Evolutionary conservation across 37 sponge, comb jelly and placozoan species (phyloP).

Genomic region (Beroe forskalii): DNA sequence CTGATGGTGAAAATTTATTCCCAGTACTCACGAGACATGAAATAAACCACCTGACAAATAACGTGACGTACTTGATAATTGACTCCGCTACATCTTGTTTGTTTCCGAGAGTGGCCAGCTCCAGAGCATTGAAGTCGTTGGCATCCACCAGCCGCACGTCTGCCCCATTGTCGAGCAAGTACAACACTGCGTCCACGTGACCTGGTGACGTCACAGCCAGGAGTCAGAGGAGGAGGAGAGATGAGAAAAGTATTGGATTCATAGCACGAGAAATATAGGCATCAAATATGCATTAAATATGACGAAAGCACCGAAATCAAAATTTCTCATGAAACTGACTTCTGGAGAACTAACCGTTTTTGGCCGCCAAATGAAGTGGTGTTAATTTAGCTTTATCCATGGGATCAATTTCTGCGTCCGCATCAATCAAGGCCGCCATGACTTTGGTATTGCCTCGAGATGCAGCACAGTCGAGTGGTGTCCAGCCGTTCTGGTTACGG

Average conservation of each 20-base stretch:
- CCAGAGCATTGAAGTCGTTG: slow-evolving; percentile 65
- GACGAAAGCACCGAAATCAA: too few species aligned
- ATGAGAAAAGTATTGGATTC: too few species aligned
- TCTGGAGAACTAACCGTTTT: slow-evolving; percentile 73
- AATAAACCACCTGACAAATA: too few species aligned
- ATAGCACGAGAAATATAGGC: too few species aligned
- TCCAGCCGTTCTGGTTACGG: slow-evolving; percentile 44
- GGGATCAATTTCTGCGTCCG: slow-evolving; percentile 54
- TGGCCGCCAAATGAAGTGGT: slow-evolving; percentile 88
- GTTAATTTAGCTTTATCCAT: slow-evolving; percentile 66
- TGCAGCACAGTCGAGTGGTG: slow-evolving; percentile 65
- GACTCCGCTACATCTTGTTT: slow-evolving; percentile 36
- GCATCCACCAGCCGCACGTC: slow-evolving; percentile 19
- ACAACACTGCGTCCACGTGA: slow-evolving; percentile 67
- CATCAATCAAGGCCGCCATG: slow-evolving; percentile 33
- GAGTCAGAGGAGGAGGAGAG: too few species aligned
- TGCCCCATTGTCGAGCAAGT: slow-evolving; percentile 73
- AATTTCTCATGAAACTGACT: too few species aligned
- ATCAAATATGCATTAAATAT: too few species aligned
- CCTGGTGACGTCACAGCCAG: too few species aligned
- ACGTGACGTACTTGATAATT: slow-evolving; percentile 40
- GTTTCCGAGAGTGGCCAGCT: slow-evolving; percentile 73
- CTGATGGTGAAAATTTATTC: too few species aligned
- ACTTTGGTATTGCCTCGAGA: slow-evolving; percentile 15
- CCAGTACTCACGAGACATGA: too few species aligned